phyloP scores from a whole-genome alignment of 2,113 vertebrate species.

The Serinus canaria region DNA sequence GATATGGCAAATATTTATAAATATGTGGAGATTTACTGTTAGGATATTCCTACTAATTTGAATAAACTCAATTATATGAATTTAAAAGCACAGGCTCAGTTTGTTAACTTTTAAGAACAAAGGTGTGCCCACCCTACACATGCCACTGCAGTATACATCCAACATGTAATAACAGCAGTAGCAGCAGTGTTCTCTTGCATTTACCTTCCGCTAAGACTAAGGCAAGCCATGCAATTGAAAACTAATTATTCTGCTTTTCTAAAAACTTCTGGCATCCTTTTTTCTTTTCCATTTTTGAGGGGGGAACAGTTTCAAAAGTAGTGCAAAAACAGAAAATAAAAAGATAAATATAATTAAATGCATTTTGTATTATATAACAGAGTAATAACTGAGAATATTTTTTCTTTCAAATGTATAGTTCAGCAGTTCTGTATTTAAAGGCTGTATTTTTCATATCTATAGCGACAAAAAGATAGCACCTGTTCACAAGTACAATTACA shows the following conservation, averaged over 20 bases:
- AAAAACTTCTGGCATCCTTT: not conserved
- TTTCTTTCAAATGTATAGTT: not conserved
- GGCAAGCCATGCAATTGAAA: not conserved
- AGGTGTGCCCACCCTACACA: not conserved
- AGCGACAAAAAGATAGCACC: not conserved
- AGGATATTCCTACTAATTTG: not conserved
- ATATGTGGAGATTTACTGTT: not conserved
- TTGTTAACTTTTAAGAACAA: not conserved
- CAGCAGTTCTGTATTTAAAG: constrained; percentile 7
- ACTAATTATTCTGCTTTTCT: not conserved
- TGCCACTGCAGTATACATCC: not conserved
- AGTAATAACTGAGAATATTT: not conserved
- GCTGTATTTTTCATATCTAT: not conserved
- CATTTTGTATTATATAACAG: not conserved
- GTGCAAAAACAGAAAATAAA: not conserved
- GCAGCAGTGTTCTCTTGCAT: not conserved
- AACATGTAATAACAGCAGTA: not conserved
- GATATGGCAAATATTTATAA: not conserved
- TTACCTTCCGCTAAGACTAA: not conserved
- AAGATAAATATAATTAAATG: not conserved
- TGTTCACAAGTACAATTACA: constrained; percentile 33
- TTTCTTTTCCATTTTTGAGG: not conserved
- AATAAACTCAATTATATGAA: not conserved
- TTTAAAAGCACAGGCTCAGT: not conserved
- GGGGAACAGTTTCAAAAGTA: not conserved